These are phyloP conservation scores for Eubucco bourcierii DNA, from an alignment of 2,113 vertebrate species.

Conservation along the genomic window DNA sequence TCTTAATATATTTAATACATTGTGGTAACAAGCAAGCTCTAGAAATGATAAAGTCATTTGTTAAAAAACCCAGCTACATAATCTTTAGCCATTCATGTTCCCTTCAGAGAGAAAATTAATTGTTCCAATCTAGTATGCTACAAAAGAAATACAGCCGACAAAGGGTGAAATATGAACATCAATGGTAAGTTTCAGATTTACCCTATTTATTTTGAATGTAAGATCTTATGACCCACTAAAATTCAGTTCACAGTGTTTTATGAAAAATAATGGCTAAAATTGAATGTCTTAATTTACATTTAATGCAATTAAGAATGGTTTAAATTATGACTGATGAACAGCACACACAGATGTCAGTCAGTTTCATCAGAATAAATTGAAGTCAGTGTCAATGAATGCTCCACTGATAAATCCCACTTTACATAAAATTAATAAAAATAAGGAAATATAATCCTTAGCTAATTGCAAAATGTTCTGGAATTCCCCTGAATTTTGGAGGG, in stretches of 20 bases:
- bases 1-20: slow-evolving; percentile 71
- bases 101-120: slow-evolving; percentile 80
- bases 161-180: slow-evolving; percentile 86
- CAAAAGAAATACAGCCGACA: slow-evolving; percentile 76
- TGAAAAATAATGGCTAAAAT: slow-evolving; percentile 98
- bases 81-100: slow-evolving; percentile 75
- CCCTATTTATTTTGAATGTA: slow-evolving; percentile 83
- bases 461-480: slow-evolving; percentile 86
- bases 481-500: slow-evolving; percentile 76
- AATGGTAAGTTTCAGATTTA: slow-evolving; percentile 81
- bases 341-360: slow-evolving; percentile 94
- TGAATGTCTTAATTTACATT: slow-evolving; percentile 99
- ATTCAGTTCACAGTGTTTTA: slow-evolving; percentile 96
- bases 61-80: slow-evolving; percentile 72
- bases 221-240: slow-evolving; percentile 93
- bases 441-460: slow-evolving; percentile 86
- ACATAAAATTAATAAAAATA: slow-evolving; percentile 92
- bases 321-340: slow-evolving; percentile 98
- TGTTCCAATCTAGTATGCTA: slow-evolving; percentile 79
- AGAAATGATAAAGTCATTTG: slow-evolving; percentile 77
- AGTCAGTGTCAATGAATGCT: slow-evolving; percentile 85
- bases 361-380: slow-evolving; percentile 88
- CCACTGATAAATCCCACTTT: slow-evolving; percentile 86
- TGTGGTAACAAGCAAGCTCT: slow-evolving; percentile 63
- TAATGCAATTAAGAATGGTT: slow-evolving; percentile 98